These are phyloP conservation scores for Pituophis catenifer DNA, from an alignment of 2,113 vertebrate species.

Conservation along the genomic window DNA sequence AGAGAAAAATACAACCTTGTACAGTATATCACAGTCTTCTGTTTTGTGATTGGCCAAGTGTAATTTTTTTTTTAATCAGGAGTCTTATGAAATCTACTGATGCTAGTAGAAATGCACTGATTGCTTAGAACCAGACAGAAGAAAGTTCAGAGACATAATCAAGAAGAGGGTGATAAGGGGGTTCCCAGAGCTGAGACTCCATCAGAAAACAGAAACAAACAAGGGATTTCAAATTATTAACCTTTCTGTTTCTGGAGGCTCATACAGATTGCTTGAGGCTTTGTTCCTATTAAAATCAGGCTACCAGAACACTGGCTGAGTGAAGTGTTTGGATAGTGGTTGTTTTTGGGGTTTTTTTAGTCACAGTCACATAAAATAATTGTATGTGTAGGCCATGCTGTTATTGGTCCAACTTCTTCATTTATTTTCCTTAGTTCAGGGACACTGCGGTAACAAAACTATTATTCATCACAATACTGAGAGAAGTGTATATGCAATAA, in stretches of 20 bases:
- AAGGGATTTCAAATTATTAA: constrained; percentile 64
- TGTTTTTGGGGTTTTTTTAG: constrained; percentile 50
- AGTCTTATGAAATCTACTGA: background rate
- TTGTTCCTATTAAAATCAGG: constrained; percentile 58
- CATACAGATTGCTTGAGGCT: constrained; percentile 57
- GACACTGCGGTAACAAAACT: constrained; percentile 17
- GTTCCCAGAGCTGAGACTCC: constrained; percentile 34
- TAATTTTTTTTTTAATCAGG: background rate
- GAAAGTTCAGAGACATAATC: background rate
- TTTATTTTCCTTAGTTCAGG: constrained; percentile 26
- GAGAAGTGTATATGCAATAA: background rate
- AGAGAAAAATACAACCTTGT: background rate
- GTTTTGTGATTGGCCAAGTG: background rate
- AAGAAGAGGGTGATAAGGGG: constrained; percentile 28
- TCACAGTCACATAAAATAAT: constrained; percentile 65
- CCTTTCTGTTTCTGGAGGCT: constrained; percentile 60
- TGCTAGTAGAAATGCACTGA: background rate
- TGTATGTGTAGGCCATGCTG: constrained; percentile 44
- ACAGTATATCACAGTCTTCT: background rate
- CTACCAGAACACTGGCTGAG: constrained; percentile 59
- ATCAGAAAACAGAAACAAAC: constrained; percentile 45
- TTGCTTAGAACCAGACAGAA: background rate
- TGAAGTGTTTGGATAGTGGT: constrained; percentile 56
- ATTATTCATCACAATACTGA: constrained; percentile 11
- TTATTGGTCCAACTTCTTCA: constrained; percentile 37